Percentiles rank a stretch among this genome's conserved stretches.
These are phyloP conservation scores for Seriola rivoliana DNA, from an alignment of 2,113 vertebrate genomes.

Conservation along the genomic window DNA sequence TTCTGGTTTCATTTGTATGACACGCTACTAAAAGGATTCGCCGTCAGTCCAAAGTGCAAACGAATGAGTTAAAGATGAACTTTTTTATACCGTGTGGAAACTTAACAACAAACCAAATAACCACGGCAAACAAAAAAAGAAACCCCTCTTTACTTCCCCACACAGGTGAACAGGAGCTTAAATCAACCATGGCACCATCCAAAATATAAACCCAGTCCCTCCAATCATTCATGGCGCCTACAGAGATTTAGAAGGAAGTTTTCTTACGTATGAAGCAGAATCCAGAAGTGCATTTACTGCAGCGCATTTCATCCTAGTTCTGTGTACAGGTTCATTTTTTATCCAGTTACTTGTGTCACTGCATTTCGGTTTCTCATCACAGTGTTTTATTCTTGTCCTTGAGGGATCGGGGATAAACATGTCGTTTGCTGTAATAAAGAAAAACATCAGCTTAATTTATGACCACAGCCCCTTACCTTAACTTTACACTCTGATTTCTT, in stretches of 20 bases:
- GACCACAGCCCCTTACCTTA: conserved; percentile 13
- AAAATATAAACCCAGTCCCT: no score
- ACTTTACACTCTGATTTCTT: conserved; percentile 25
- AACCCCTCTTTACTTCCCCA: no score
- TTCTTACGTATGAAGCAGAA: not conserved
- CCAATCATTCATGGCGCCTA: no score
- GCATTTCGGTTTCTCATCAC: not conserved
- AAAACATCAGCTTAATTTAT: not conserved
- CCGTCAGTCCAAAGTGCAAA: no score
- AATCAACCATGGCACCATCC: no score
- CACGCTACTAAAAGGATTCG: no score
- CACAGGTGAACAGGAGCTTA: no score
- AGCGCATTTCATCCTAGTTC: not conserved
- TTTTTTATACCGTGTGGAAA: no score
- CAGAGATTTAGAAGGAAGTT: not conserved
- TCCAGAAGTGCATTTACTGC: not conserved
- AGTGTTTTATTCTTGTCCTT: not conserved
- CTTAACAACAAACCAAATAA: no score
- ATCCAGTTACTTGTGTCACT: not conserved
- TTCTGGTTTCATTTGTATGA: no score
- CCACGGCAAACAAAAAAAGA: no score
- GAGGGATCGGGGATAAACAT: not conserved
- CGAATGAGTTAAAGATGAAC: no score
- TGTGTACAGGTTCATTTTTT: not conserved
- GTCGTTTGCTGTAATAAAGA: not conserved